Evolutionary conservation across 2,113 vertebrate species (phyloP).

Genomic region (Hirundichthys speculiger): DNA sequence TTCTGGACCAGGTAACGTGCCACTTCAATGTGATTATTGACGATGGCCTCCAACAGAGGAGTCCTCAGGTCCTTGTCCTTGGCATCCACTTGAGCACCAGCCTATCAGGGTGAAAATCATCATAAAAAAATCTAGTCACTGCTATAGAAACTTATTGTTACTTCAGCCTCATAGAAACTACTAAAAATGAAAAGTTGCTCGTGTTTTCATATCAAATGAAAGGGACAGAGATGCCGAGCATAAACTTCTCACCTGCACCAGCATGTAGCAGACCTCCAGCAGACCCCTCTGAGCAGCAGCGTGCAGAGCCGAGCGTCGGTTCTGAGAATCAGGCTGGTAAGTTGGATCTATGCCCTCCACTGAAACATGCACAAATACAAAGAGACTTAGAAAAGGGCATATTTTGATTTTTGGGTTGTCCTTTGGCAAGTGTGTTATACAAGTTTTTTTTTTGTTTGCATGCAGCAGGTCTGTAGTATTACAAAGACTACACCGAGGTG

Average conservation of each 20-base stretch:
- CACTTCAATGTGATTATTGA: conserved; percentile 87
- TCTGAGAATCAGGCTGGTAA: conserved; percentile 89
- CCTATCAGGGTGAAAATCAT: conserved; percentile 71
- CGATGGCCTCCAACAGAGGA: conserved; percentile 88
- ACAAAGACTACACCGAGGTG: too few species aligned
- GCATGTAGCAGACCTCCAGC: conserved; percentile 89
- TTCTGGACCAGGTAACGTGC: conserved; percentile 87
- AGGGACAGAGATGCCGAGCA: too few species aligned
- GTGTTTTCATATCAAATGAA: too few species aligned
- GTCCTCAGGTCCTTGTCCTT: conserved; percentile 88
- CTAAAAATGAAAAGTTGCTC: too few species aligned
- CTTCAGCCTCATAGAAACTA: too few species aligned
- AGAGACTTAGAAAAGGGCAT: not conserved
- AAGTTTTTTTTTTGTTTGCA: too few species aligned
- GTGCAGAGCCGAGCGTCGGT: conserved; percentile 88
- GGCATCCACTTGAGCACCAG: conserved; percentile 89
- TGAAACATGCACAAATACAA: conserved; percentile 43
- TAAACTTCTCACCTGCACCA: conserved; percentile 83
- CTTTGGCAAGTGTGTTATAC: not conserved
- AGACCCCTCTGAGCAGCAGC: conserved; percentile 89
- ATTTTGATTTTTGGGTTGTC: not conserved
- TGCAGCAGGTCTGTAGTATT: too few species aligned
- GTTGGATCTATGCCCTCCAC: conserved; percentile 92
- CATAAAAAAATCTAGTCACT: too few species aligned
- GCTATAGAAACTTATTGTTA: too few species aligned